Conservation (phyloP, 2,113 vertebrate genomes). For the Ciconia boyciana region DNA sequence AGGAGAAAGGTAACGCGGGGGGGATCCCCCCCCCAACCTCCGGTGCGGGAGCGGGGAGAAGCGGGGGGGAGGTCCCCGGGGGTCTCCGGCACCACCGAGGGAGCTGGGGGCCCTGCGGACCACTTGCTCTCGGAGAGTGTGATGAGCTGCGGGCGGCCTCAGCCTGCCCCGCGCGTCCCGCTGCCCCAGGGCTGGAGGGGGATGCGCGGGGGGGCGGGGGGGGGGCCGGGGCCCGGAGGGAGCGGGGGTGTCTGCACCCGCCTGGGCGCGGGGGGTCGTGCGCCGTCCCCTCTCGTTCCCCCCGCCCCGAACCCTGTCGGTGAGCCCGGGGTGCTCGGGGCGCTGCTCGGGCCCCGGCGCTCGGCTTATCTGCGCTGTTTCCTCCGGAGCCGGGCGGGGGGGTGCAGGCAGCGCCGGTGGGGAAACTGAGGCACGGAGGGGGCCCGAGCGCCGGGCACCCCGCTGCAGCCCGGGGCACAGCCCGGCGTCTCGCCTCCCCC, state of each 20-base stretch:
- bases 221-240: not conserved
- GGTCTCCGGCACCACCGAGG: not conserved
- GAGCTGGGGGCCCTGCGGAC: not conserved
- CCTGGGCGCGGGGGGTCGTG: not conserved
- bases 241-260: not conserved
- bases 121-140: not conserved
- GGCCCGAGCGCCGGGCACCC: not conserved
- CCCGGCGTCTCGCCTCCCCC: too few species aligned
- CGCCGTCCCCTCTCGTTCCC: too few species aligned
- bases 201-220: not conserved
- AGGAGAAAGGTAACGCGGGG: slow-evolving; percentile 72
- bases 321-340: not conserved
- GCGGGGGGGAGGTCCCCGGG: not conserved
- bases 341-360: not conserved
- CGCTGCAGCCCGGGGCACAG: not conserved
- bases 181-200: not conserved
- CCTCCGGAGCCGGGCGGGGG: not conserved
- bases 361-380: not conserved
- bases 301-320: too few species aligned
- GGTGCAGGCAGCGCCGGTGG: not conserved
- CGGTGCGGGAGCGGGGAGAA: not conserved
- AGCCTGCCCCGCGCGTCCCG: not conserved
- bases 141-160: not conserved
- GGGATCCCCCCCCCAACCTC: not conserved
- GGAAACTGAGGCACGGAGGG: not conserved